phyloP scores from a whole-genome alignment of 2,797 vertebrate genomes.

The Potorous gilbertii region DNA sequence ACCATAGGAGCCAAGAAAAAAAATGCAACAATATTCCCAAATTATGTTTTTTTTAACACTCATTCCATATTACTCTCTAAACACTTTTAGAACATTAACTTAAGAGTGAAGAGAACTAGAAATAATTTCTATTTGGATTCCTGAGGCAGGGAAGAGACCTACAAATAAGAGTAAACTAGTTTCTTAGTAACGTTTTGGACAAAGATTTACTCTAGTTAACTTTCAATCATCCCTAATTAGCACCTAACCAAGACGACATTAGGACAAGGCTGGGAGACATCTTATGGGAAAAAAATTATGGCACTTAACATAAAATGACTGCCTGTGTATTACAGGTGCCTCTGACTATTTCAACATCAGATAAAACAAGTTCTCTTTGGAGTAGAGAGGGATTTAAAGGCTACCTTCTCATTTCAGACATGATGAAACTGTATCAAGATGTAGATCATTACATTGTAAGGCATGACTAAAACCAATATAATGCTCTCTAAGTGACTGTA shows the following conservation, averaged over 20 bases:
- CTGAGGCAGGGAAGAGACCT: not conserved
- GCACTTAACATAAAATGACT: not conserved
- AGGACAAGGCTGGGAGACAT: not conserved
- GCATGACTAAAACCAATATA: not conserved
- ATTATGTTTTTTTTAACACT: not conserved
- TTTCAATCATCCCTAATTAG: not conserved
- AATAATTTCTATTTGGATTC: not conserved
- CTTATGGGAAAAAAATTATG: not conserved
- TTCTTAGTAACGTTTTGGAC: not conserved
- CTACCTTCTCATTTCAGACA: not conserved
- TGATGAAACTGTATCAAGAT: not conserved
- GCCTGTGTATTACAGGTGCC: not conserved
- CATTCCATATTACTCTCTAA: not conserved
- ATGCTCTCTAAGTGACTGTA: not conserved
- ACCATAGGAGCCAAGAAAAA: not conserved
- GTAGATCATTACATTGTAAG: not conserved
- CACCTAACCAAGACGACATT: not conserved
- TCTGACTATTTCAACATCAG: not conserved
- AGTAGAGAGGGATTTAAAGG: not conserved
- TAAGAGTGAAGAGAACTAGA: not conserved
- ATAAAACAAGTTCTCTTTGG: not conserved
- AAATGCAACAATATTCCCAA: not conserved
- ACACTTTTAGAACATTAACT: not conserved
- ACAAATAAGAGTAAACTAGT: not conserved
- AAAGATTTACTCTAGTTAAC: not conserved